Evolutionary conservation across 2,797 vertebrate genomes (phyloP).

Genomic region (Poliocrania exsul): DNA sequence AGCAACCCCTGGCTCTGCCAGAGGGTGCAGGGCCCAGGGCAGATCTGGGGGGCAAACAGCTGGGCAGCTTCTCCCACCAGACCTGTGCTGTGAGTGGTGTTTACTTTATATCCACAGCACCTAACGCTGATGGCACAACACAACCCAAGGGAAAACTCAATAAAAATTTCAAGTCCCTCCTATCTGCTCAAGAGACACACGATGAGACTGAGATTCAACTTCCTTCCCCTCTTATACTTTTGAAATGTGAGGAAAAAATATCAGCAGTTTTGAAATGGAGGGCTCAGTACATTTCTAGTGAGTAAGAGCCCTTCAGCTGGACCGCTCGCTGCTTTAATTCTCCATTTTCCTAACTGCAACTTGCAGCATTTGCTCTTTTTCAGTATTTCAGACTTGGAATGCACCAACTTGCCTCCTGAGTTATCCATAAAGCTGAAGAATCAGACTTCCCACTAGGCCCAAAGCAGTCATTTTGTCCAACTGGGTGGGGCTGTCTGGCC

Average conservation of each 20-base stretch:
- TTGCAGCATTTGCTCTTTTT: not conserved
- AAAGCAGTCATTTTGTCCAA: fast-evolving
- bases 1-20: not conserved
- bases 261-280: not conserved
- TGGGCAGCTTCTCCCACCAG: not conserved
- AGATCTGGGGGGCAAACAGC: not conserved
- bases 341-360: not conserved
- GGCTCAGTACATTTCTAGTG: not conserved
- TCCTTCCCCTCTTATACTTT: not conserved
- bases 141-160: not conserved
- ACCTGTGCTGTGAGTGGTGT: fast-evolving
- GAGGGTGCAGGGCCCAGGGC: not conserved
- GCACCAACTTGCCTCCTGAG: not conserved
- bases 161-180: not conserved
- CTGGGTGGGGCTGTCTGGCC: fast-evolving
- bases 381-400: not conserved
- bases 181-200: not conserved
- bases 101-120: fast-evolving
- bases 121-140: not conserved
- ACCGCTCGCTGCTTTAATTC: not conserved
- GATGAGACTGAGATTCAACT: not conserved
- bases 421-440: not conserved
- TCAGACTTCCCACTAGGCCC: not conserved
- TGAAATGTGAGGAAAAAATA: fast-evolving
- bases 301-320: not conserved